Evolutionary conservation across 2,113 vertebrate genomes (phyloP).

Genomic region (Thamnaconus septentrionalis): DNA sequence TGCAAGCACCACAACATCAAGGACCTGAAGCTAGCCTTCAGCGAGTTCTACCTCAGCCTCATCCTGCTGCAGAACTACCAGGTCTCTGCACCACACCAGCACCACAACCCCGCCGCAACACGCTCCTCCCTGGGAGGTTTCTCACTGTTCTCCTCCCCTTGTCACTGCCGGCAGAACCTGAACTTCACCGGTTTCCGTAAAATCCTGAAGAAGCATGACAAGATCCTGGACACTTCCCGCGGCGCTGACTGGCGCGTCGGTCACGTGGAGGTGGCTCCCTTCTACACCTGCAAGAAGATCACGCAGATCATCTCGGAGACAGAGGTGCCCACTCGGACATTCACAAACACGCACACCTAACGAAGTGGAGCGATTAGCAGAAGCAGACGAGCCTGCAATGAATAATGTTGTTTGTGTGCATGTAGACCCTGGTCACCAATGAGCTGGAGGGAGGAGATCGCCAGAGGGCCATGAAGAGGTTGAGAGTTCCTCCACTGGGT

Average conservation of each 20-base stretch:
- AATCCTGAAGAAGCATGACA: conserved; percentile 99
- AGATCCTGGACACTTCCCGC: conserved; percentile 93
- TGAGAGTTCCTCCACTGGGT: conserved; percentile 95
- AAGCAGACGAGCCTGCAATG: not conserved
- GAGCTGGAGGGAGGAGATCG: conserved; percentile 97
- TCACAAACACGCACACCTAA: conserved; percentile 1
- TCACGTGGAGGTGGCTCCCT: conserved; percentile 96
- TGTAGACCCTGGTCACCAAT: conserved; percentile 90
- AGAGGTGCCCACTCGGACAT: conserved; percentile 77
- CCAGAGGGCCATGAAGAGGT: conserved; percentile 97
- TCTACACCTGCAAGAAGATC: conserved; percentile 99
- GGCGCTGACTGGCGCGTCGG: conserved; percentile 95
- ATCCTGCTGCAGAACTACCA: conserved; percentile 99
- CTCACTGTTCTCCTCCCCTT: not conserved
- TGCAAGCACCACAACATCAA: conserved; percentile 95
- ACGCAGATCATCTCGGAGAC: conserved; percentile 97
- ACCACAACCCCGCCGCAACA: not conserved
- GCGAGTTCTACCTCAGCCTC: conserved; percentile 99
- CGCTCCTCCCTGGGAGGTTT: not conserved
- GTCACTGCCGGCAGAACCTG: conserved; percentile 83
- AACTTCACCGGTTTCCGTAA: conserved; percentile 99
- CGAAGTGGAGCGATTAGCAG: too few species aligned
- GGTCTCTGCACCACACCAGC: conserved; percentile 66
- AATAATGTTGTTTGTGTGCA: conserved; percentile 1
- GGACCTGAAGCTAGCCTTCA: conserved; percentile 98